Percentiles rank a stretch among this genome's conserved stretches.
phyloP scores from a whole-genome alignment of 1,140 invertebrate species.

The Lasaia peninsularis region DNA sequence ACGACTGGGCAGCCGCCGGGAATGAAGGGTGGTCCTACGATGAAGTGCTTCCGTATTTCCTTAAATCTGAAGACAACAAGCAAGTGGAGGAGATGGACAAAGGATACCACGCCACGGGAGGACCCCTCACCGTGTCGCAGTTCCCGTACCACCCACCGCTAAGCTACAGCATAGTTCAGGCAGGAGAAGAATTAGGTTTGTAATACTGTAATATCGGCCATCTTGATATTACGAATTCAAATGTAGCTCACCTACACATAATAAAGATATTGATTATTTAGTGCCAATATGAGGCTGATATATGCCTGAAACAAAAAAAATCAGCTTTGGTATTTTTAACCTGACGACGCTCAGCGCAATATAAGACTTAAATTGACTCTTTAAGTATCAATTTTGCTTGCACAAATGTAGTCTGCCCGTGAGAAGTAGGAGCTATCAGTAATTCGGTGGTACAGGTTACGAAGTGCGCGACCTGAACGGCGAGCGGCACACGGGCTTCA shows the following conservation, averaged over 20 bases:
- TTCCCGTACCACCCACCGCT: slow-evolving; percentile 92
- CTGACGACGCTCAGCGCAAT: too few relatives aligned
- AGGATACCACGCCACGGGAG: slow-evolving; percentile 87
- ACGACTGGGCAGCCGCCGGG: slow-evolving; percentile 91
- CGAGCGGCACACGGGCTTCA: slow-evolving; percentile 86
- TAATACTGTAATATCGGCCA: background rate
- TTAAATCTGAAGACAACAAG: slow-evolving; percentile 91
- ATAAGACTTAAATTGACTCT: too few relatives aligned
- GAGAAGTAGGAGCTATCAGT: too few relatives aligned
- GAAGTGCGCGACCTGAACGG: slow-evolving; percentile 91
- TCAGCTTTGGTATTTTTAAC: too few relatives aligned
- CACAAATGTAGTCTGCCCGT: too few relatives aligned
- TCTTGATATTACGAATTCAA: too few relatives aligned
- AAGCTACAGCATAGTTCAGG: slow-evolving; percentile 90
- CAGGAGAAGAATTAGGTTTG: slow-evolving; percentile 86
- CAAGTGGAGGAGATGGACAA: slow-evolving; percentile 81
- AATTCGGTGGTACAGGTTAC: slow-evolving; percentile 88
- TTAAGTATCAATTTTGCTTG: too few relatives aligned
- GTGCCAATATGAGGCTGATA: too few relatives aligned
- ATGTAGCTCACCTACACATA: too few relatives aligned
- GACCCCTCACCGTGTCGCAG: slow-evolving; percentile 87
- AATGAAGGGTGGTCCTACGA: slow-evolving; percentile 94
- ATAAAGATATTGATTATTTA: too few relatives aligned
- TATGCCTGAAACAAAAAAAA: too few relatives aligned
- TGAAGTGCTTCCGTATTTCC: slow-evolving; percentile 92